Evolutionary conservation across 2,888 invertebrate species (phyloP).

Genomic region (Mamestra brassicae): DNA sequence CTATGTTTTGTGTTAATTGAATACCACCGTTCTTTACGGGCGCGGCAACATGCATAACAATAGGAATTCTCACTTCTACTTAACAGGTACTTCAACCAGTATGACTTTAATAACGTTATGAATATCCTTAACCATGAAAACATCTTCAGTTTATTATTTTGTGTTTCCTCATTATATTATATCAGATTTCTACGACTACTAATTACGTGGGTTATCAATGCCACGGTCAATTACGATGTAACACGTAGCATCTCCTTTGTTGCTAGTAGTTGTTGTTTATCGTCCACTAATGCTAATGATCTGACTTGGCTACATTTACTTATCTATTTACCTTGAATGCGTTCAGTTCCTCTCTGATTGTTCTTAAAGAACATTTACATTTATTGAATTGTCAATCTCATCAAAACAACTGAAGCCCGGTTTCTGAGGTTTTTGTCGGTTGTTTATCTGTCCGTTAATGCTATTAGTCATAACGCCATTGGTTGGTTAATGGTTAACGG

Average conservation of each 20-base stretch:
- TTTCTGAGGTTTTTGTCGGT: no score
- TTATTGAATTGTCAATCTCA: conserved; percentile 5
- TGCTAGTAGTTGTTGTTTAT: conserved; percentile 48
- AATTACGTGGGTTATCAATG: conserved; percentile 76
- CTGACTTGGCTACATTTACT: conserved; percentile 25
- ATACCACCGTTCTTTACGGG: conserved; percentile 25
- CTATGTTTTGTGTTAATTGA: conserved; percentile 29
- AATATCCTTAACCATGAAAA: conserved; percentile 26
- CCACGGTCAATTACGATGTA: conserved; percentile 72
- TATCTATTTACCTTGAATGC: conserved; percentile 48
- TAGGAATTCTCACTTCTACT: conserved; percentile 20
- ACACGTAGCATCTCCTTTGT: conserved; percentile 35
- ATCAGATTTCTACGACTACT: conserved; percentile 59
- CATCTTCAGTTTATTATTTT: conserved; percentile 29
- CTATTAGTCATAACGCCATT: no score
- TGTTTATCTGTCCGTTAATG: no score
- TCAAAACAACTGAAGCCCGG: conserved; percentile 9
- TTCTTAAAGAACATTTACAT: conserved; percentile 12
- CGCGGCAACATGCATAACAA: conserved; percentile 30
- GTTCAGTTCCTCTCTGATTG: conserved; percentile 29
- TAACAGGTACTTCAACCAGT: conserved; percentile 7
- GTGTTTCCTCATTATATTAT: conserved; percentile 29
- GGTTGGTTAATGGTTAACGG: no score
- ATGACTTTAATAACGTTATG: conserved; percentile 11
- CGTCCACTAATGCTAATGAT: conserved; percentile 31